These are phyloP conservation scores for Solenodon paradoxus DNA, from an alignment of 2,113 vertebrate genomes.

Conservation along the genomic window DNA sequence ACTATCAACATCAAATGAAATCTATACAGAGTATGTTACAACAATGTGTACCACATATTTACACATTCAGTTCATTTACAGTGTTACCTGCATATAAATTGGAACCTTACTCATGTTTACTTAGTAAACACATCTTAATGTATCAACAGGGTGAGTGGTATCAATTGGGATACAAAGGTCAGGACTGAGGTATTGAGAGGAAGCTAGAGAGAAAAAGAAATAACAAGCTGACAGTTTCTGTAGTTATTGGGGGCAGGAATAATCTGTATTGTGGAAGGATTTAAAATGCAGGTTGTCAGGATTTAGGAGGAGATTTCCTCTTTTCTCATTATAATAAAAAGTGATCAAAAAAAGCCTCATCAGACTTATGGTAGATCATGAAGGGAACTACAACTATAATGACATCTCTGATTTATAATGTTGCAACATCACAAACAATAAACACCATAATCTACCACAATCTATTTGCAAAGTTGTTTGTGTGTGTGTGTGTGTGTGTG, in stretches of 20 bases:
- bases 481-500: not conserved
- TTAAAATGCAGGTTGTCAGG: slow-evolving; percentile 41
- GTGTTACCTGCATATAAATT: not conserved
- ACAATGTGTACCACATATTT: not conserved
- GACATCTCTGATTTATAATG: slow-evolving; percentile 64
- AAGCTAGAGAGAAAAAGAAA: not conserved
- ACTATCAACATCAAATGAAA: not conserved
- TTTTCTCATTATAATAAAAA: slow-evolving; percentile 61
- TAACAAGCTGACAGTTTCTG: not conserved
- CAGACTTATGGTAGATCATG: slow-evolving; percentile 56
- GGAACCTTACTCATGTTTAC: not conserved
- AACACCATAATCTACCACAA: slow-evolving; percentile 40
- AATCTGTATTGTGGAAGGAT: not conserved
- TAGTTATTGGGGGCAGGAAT: slow-evolving; percentile 3
- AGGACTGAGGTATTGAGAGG: slow-evolving; percentile 1
- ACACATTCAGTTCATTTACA: not conserved
- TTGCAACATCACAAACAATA: slow-evolving; percentile 46
- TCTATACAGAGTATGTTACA: not conserved
- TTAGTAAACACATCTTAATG: not conserved
- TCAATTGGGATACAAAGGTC: not conserved
- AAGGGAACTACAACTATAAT: slow-evolving; percentile 59
- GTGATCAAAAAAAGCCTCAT: slow-evolving; percentile 59
- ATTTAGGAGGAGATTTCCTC: slow-evolving; percentile 55
- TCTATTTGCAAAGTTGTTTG: slow-evolving; percentile 57
- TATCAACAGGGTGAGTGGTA: not conserved